Evolutionary conservation across 2,888 invertebrate genomes (phyloP), one percentile per base, ranked within the genome.

Genomic region (Diabrotica balteata): DNA sequence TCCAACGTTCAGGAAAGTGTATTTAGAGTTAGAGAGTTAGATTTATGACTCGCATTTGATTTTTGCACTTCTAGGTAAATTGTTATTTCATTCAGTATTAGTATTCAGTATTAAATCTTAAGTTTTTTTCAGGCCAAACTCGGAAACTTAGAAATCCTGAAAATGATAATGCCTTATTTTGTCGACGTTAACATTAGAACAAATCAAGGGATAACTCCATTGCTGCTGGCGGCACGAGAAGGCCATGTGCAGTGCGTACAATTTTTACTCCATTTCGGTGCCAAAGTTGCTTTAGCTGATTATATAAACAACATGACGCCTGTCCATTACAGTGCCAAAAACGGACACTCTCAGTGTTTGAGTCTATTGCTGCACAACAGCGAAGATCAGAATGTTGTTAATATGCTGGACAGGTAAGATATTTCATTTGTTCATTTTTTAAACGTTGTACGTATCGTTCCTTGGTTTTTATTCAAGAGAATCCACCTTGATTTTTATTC

Each of bases 241-340:
- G 86, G 89, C 7, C 87, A 89, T 75, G 81, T 85, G 4, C 85
- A 86, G 55, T 88, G 88, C 78, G 87, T 89, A 53, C 86, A 87
- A 72, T 80, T 87, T 62, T 80, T 90, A 61, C 78, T 90, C 59
- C 80, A 85, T 46, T 86, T 85, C 72, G 88, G 88, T 47, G 88
- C 89, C 55, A 85, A 85, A 62, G 87, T 89, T 10, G 83, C 84
- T 61, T 84, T 87, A 55, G 85, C 86, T 62, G 84, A 84, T 69
- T 78, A 75, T 45, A 67, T 79, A 7, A 77, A 81, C 67, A 73
- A 76, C 9, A 81, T 83, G 81, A 81, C 80, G 8, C 79, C 83
- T 2, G 76, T 83, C 22, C 84, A 84, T 73, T 81, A 83, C 65
- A 81, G 81, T 69, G 82, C 84, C 67, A 81, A 80, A 75, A 83